Evolutionary conservation across 2,113 vertebrate species (phyloP).

Genomic region (Micronisus gabar): DNA sequence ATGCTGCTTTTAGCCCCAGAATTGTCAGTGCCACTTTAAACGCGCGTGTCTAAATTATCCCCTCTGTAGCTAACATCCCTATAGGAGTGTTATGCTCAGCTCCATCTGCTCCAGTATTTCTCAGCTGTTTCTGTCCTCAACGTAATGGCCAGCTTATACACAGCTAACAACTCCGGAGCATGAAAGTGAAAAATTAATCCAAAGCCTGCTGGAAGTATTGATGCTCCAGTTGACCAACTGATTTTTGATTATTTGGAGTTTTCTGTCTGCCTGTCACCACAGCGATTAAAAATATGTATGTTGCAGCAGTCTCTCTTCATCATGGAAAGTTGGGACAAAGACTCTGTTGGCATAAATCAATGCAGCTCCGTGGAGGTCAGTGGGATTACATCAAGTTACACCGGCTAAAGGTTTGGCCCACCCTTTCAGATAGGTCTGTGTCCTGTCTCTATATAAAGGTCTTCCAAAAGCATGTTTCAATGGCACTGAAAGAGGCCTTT

Average conservation of each 20-base stretch:
- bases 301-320: neutral
- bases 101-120: slow-evolving; percentile 57
- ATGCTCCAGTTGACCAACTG: neutral
- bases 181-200: slow-evolving; percentile 12
- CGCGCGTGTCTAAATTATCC: neutral
- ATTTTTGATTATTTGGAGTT: neutral
- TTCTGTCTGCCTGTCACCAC: neutral
- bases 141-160: neutral
- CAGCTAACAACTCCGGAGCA: neutral
- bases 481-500: neutral
- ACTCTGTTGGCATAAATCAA: neutral
- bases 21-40: neutral
- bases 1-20: neutral
- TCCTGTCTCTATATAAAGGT: neutral
- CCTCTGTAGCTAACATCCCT: slow-evolving; percentile 10
- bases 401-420: neutral
- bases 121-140: slow-evolving; percentile 15
- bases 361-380: neutral
- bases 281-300: neutral
- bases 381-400: neutral
- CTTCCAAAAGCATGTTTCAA: neutral
- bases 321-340: neutral
- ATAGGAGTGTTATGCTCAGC: neutral
- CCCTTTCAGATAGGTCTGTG: neutral
- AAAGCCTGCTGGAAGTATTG: neutral